A percentile compares a stretch with the other conserved stretches of the same genome.
Conservation (phyloP, 2,888 invertebrate genomes). For the Stegana nigrithorax region DNA sequence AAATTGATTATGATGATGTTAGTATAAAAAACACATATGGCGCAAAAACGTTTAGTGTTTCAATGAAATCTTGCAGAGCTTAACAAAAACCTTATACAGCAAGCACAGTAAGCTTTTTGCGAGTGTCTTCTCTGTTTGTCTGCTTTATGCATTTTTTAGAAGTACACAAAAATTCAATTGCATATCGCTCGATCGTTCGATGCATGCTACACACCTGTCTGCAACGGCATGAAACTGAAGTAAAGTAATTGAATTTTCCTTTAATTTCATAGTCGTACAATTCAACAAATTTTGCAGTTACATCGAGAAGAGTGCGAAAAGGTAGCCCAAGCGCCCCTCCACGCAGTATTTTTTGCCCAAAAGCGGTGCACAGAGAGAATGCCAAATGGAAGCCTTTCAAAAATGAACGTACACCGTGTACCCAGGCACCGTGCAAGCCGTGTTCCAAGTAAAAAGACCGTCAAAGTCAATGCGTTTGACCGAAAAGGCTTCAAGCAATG, state of each 20-base stretch:
- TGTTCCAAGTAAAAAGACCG: conserved; percentile 30
- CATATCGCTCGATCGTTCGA: conserved; percentile 12
- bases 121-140: too few species aligned
- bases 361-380: conserved; percentile 58
- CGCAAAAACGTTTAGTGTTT: too few species aligned
- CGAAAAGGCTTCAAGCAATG: conserved; percentile 8
- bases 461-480: conserved; percentile 32
- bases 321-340: conserved; percentile 18
- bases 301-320: conserved; percentile 25
- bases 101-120: too few species aligned
- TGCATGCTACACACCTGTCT: conserved; percentile 25
- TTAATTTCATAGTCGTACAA: conserved; percentile 47
- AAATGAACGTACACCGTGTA: too few species aligned
- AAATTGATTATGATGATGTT: too few species aligned
- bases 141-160: too few species aligned
- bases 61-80: too few species aligned
- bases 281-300: background rate
- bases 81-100: too few species aligned
- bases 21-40: too few species aligned
- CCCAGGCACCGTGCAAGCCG: too few species aligned
- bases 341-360: too few species aligned
- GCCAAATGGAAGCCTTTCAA: conserved; percentile 52
- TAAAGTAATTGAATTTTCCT: conserved; percentile 43
- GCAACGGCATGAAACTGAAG: conserved; percentile 19
- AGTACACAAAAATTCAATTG: too few species aligned